These are phyloP conservation scores for Parasteatoda tepidariorum DNA, from an alignment of 1,140 invertebrate genomes.

Conservation along the genomic window DNA sequence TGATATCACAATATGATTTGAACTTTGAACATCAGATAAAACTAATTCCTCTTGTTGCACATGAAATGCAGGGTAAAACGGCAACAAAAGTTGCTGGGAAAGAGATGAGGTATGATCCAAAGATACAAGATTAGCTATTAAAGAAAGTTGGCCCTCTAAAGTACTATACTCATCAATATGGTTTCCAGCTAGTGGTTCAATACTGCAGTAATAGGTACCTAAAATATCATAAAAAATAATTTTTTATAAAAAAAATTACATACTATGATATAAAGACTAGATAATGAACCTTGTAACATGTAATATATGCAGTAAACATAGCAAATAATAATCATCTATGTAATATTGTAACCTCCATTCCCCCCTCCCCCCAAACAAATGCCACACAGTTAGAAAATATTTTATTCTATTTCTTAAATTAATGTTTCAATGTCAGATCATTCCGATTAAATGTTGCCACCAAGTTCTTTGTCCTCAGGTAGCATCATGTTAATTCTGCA, in stretches of 20 bases:
- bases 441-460: too few species aligned
- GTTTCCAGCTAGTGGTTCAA: slow-evolving; percentile 51
- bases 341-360: too few species aligned
- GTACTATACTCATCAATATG: slow-evolving; percentile 64
- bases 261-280: too few species aligned
- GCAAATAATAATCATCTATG: too few species aligned
- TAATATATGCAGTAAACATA: not conserved
- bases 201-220: slow-evolving; percentile 65
- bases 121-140: slow-evolving; percentile 64
- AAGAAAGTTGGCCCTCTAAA: slow-evolving; percentile 63
- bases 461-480: too few species aligned
- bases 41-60: slow-evolving; percentile 60
- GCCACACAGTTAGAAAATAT: too few species aligned
- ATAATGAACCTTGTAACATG: too few species aligned
- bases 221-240: slow-evolving; percentile 38
- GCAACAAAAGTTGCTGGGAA: slow-evolving; percentile 62
- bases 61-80: slow-evolving; percentile 67
- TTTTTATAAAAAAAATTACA: too few species aligned
- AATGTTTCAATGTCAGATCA: too few species aligned
- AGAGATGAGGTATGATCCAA: slow-evolving; percentile 59
- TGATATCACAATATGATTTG: slow-evolving; percentile 27
- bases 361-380: too few species aligned
- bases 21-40: slow-evolving; percentile 35
- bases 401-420: too few species aligned
- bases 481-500: too few species aligned